phyloP scores from a whole-genome alignment of 2,797 vertebrate genomes.

The Novumbra hubbsi region DNA sequence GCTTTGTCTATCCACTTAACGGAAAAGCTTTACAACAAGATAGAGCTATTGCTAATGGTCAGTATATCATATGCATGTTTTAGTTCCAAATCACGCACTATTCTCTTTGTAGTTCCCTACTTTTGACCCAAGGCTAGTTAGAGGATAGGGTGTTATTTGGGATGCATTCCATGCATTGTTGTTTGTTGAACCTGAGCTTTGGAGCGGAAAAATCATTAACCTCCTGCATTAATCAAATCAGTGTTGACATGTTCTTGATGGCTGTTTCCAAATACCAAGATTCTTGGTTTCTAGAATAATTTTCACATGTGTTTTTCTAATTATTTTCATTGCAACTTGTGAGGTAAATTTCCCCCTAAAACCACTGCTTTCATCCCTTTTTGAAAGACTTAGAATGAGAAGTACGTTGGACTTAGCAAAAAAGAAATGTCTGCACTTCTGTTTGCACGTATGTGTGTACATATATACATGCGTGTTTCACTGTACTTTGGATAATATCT shows the following conservation, averaged over 20 bases:
- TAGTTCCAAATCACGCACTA: neutral
- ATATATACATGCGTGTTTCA: neutral
- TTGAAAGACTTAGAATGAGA: slow-evolving; percentile 25
- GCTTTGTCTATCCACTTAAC: slow-evolving; percentile 59
- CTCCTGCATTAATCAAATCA: slow-evolving; percentile 58
- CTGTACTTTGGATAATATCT: too few species aligned
- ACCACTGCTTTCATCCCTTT: slow-evolving; percentile 16
- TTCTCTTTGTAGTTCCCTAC: neutral
- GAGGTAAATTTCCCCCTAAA: slow-evolving; percentile 34
- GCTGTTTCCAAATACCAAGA: slow-evolving; percentile 64
- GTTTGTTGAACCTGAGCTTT: slow-evolving; percentile 33
- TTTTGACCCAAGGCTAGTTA: neutral
- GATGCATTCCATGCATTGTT: slow-evolving; percentile 27
- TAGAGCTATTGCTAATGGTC: slow-evolving; percentile 57
- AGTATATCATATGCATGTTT: slow-evolving; percentile 47
- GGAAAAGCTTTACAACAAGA: slow-evolving; percentile 58
- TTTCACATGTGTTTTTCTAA: slow-evolving; percentile 61
- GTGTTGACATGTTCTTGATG: slow-evolving; percentile 49
- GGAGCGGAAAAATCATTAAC: slow-evolving; percentile 53
- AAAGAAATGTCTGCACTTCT: neutral
- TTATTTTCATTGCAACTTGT: slow-evolving; percentile 39
- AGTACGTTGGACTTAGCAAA: too few species aligned
- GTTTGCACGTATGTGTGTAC: neutral
- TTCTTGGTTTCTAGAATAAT: slow-evolving; percentile 50
- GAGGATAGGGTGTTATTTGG: neutral